Percentiles rank a stretch among this genome's conserved stretches.
These are phyloP conservation scores for Euphydryas editha DNA, from an alignment of 2,888 invertebrate genomes.

Conservation along the genomic window DNA sequence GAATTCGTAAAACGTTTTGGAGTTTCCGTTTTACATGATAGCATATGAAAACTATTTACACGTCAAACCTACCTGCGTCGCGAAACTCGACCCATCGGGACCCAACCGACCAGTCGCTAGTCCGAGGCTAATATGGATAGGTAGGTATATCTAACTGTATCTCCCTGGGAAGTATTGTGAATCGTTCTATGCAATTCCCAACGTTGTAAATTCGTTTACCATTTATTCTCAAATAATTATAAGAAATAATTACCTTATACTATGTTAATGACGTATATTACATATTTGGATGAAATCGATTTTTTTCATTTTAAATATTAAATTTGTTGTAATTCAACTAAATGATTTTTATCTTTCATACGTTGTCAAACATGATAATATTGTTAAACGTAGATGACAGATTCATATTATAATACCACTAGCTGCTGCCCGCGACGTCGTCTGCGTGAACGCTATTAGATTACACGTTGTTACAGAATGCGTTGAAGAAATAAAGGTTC, in stretches of 20 bases:
- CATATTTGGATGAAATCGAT: neutral
- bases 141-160: slow-evolving; percentile 32
- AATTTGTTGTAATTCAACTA: no score
- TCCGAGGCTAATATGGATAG: slow-evolving; percentile 34
- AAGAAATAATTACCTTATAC: neutral
- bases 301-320: neutral
- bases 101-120: slow-evolving; percentile 40
- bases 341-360: no score
- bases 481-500: no score
- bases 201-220: neutral
- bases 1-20: slow-evolving; percentile 71
- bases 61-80: slow-evolving; percentile 73
- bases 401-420: no score
- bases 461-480: no score
- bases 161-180: slow-evolving; percentile 18
- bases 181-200: slow-evolving; percentile 1
- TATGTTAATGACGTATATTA: no score
- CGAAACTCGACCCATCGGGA: slow-evolving; percentile 64
- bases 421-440: no score
- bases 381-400: no score
- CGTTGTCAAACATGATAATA: no score
- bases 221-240: neutral
- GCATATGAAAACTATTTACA: slow-evolving; percentile 74
- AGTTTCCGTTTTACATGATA: slow-evolving; percentile 70
- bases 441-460: no score